phyloP scores from a whole-genome alignment of 2,888 invertebrate genomes.

The Hypomecis atomaria region DNA sequence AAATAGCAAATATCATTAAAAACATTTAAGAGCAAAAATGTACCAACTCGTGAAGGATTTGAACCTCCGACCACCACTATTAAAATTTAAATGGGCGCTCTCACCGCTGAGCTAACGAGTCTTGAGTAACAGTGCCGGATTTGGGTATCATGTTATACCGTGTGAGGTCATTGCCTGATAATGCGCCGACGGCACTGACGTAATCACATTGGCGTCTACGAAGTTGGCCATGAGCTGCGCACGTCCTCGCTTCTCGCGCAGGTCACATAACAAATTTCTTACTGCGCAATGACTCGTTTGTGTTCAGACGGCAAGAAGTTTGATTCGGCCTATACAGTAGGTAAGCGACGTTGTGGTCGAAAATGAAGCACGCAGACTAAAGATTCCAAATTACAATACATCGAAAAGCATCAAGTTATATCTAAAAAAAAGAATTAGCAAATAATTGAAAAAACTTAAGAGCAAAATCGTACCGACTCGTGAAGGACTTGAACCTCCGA shows the following conservation, averaged over 20 bases:
- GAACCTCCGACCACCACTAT: conserved; percentile 31
- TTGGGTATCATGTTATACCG: not conserved
- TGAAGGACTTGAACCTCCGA: conserved; percentile 32
- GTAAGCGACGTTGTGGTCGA: too few species aligned
- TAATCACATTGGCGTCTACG: too few species aligned
- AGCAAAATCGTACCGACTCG: conserved; percentile 16
- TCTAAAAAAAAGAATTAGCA: not conserved
- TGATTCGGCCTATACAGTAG: too few species aligned
- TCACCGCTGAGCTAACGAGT: conserved; percentile 32
- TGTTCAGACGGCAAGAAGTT: too few species aligned
- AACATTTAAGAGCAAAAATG: not conserved
- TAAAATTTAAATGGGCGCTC: conserved; percentile 21
- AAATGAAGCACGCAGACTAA: too few species aligned
- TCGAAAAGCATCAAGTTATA: too few species aligned
- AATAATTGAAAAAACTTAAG: not conserved
- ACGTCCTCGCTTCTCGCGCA: too few species aligned
- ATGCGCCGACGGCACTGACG: too few species aligned
- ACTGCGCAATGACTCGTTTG: too few species aligned
- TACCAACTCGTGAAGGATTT: conserved; percentile 27
- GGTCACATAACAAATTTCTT: too few species aligned
- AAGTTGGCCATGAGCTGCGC: too few species aligned
- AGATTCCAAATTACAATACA: too few species aligned
- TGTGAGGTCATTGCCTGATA: not conserved
- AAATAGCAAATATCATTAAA: not conserved
- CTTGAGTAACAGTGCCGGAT: not conserved